These are phyloP conservation scores for Phoxinus dragarum DNA, from an alignment of 2,797 vertebrate genomes.

Conservation along the genomic window DNA sequence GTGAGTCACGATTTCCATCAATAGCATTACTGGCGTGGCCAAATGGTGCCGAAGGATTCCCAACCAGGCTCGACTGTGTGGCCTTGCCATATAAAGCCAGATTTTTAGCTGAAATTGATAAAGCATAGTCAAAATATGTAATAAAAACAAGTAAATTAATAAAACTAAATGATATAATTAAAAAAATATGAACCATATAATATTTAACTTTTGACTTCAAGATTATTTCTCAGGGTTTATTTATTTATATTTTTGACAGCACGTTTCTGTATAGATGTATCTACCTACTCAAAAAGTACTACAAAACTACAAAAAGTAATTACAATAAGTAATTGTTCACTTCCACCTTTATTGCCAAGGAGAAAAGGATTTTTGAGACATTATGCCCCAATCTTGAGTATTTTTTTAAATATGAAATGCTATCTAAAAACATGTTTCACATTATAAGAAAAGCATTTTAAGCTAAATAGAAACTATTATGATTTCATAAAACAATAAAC, in stretches of 20 bases:
- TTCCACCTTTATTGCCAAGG: neutral
- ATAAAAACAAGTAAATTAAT: neutral
- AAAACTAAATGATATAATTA: neutral
- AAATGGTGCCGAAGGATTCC: neutral
- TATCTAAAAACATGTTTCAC: neutral
- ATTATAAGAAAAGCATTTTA: neutral
- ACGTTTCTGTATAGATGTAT: neutral
- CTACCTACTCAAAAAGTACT: neutral
- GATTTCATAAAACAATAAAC: neutral
- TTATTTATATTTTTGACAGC: neutral
- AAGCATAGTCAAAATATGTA: neutral
- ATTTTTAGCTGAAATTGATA: constrained; percentile 25
- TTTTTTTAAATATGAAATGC: neutral
- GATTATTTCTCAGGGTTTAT: neutral
- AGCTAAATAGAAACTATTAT: neutral
- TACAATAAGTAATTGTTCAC: neutral
- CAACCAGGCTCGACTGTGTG: constrained; percentile 31
- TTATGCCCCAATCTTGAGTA: neutral
- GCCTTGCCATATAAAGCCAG: constrained; percentile 44
- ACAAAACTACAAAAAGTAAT: too few relatives aligned
- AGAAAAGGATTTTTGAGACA: neutral
- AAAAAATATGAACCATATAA: too few relatives aligned
- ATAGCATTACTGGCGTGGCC: constrained; percentile 45
- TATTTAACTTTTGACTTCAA: neutral
- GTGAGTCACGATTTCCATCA: constrained; percentile 44